These are phyloP conservation scores for Heliconius ethilla DNA, from an alignment of 2,888 invertebrate genomes.

Conservation along the genomic window DNA sequence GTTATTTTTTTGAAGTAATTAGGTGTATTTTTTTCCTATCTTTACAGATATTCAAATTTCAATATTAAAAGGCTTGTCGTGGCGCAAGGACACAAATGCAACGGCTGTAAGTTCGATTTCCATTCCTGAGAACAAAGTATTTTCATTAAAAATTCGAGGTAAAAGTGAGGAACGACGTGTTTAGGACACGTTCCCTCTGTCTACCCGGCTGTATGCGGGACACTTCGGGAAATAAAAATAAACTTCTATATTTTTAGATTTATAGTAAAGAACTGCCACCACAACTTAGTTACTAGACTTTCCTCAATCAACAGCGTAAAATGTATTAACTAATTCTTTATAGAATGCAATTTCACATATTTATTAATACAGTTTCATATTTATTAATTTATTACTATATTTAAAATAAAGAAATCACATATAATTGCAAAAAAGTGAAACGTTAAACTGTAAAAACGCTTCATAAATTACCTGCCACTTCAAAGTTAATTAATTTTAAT, in stretches of 20 bases:
- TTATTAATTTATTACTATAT: not conserved
- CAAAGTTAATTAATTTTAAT: slow-evolving; percentile 12
- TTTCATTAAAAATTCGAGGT: too few species aligned
- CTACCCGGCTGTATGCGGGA: not conserved
- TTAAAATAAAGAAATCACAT: slow-evolving; percentile 10
- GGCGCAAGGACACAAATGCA: too few species aligned
- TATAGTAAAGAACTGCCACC: not conserved
- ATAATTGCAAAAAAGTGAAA: slow-evolving; percentile 4
- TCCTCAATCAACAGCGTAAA: not conserved
- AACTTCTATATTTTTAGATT: not conserved
- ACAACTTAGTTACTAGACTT: not conserved
- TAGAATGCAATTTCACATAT: not conserved
- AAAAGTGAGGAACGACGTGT: not conserved
- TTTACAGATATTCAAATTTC: too few species aligned
- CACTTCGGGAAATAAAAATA: not conserved
- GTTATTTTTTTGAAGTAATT: not conserved
- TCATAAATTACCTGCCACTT: slow-evolving; percentile 5
- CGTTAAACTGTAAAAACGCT: not conserved
- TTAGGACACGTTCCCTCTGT: too few species aligned
- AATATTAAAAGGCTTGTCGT: too few species aligned
- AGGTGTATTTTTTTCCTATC: too few species aligned
- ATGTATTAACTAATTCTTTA: not conserved
- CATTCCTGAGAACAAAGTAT: too few species aligned
- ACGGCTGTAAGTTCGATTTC: too few species aligned
- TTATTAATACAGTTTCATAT: slow-evolving; percentile 1